A percentile compares a stretch with the other conserved stretches of the same genome.
Conservation (phyloP, 1,140 invertebrate genomes). For the Alviniconcha marisindica region DNA sequence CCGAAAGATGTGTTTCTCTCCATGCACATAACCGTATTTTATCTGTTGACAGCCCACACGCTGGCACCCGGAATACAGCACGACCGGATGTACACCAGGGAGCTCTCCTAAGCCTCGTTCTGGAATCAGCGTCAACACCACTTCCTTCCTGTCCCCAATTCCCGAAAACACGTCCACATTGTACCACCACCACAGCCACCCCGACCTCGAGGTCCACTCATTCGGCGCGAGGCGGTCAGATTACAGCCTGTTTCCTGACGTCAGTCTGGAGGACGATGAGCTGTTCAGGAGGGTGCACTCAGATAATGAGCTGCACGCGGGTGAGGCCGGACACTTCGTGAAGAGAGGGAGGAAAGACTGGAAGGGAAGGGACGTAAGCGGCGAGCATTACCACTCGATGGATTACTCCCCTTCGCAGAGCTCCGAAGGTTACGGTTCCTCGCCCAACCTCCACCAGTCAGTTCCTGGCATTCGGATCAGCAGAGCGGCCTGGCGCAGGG, state of each 20-base stretch:
- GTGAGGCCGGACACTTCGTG: neutral
- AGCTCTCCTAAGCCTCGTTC: neutral
- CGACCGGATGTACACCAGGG: neutral
- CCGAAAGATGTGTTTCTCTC: too few relatives aligned
- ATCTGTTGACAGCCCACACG: constrained; percentile 10
- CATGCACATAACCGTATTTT: neutral
- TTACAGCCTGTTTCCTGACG: neutral
- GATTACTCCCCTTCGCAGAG: neutral
- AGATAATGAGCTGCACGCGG: neutral
- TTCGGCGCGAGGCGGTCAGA: neutral
- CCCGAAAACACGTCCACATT: neutral
- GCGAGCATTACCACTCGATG: neutral
- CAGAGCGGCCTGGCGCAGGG: neutral
- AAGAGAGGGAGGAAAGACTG: neutral
- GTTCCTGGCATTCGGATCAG: neutral
- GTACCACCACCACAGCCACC: neutral
- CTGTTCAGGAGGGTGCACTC: neutral
- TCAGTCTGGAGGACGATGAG: neutral
- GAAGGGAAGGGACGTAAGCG: neutral
- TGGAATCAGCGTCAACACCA: neutral
- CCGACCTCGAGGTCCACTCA: neutral
- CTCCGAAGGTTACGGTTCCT: neutral
- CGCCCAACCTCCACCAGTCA: neutral
- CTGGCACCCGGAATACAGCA: constrained; percentile 24
- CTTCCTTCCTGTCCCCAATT: neutral